Evolutionary conservation across 2,113 vertebrate species (phyloP), one percentile per base, ranked within the genome.

Genomic region (Epinephelus moara): DNA sequence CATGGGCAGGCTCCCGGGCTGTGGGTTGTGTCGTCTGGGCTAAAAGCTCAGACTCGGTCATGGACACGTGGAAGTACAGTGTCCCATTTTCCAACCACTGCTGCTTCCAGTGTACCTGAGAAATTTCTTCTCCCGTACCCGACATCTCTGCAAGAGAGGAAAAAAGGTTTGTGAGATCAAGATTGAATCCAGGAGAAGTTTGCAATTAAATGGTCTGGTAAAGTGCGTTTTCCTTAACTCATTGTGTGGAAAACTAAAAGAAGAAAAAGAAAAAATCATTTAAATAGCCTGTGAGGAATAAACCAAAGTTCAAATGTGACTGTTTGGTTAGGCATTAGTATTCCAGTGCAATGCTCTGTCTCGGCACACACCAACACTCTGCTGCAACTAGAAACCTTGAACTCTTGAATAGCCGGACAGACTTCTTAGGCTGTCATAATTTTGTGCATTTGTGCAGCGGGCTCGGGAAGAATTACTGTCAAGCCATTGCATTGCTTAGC

Each of bases 11-110:
- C 80, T 99, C 97, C 75, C 96, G 96, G 1, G 97, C 93, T 0
- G 96, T 96, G 5, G 98, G 96, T 0, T 97, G 95, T 0, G 98
- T 99, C 23, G 96, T 95, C 88, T 94, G 91, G 67, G 96, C 94
- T 49, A 96, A 95, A 84, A 97, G 96, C 88, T 98, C 97, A 0
- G 96, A 94, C 0, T 96, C 97, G 74, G 96, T 97, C 95, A 97
- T 94, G 75, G 97, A 99, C 52, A 99, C 98, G 0, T 99, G 98
- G 93, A 99, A 99, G 90, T 97, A 99, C 3, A 99, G 90, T 0
- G 98, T 99, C 70, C 98, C 98, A 0, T 99, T 99, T 92, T 99
- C 98, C 94, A 99, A 91, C 98, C 98, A 99, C 94, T 99, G 98
- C 94, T 99, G 98, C 87, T 97, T 97, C 98, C 98, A 99, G 91